Conservation (phyloP, 2,888 invertebrate species). For the Sinohyriopsis cumingii region DNA sequence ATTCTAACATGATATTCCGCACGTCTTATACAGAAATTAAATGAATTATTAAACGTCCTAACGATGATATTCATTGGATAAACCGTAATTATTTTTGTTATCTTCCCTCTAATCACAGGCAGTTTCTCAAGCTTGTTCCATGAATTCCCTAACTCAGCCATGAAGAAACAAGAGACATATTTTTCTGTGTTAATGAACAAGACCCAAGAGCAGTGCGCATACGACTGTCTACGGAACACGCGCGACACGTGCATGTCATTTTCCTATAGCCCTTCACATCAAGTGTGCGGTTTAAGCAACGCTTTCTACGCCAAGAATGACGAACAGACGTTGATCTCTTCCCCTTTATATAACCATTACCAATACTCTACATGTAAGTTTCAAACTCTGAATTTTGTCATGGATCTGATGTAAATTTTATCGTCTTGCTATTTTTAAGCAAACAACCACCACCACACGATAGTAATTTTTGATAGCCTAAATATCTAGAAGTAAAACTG, state of each 20-base stretch:
- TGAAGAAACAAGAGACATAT: slow-evolving; percentile 30
- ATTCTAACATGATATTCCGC: not conserved
- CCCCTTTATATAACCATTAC: slow-evolving; percentile 35
- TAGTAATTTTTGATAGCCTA: not conserved
- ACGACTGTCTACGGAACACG: slow-evolving; percentile 34
- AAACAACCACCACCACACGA: no score
- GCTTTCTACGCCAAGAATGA: slow-evolving; percentile 24
- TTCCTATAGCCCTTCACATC: slow-evolving; percentile 26
- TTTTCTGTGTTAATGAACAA: slow-evolving; percentile 34
- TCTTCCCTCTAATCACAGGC: slow-evolving; percentile 12
- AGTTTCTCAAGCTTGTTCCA: slow-evolving; percentile 35
- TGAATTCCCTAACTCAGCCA: slow-evolving; percentile 20
- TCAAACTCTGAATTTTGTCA: not conserved
- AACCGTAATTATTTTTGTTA: no score
- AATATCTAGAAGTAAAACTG: not conserved
- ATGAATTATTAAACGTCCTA: not conserved
- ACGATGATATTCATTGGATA: no score
- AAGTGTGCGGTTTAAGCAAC: slow-evolving; percentile 41
- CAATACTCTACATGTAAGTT: slow-evolving; percentile 41
- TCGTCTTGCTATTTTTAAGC: no score
- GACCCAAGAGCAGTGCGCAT: slow-evolving; percentile 39
- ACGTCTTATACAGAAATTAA: not conserved
- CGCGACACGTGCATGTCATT: slow-evolving; percentile 43
- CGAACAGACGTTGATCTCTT: slow-evolving; percentile 20
- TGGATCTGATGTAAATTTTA: no score